phyloP scores from a whole-genome alignment of 2,888 invertebrate genomes.

The Agonopterix heracliana region DNA sequence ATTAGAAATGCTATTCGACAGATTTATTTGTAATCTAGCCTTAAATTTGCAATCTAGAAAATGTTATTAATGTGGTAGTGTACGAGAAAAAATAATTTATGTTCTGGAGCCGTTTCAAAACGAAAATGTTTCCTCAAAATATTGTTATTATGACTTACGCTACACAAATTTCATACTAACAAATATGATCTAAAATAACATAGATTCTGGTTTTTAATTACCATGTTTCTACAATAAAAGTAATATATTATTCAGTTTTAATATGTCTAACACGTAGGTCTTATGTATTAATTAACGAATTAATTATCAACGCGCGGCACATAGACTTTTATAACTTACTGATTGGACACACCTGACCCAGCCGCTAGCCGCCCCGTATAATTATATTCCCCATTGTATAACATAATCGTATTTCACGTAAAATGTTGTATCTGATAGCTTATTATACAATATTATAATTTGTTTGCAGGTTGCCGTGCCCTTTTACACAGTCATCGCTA shows the following conservation, averaged over 20 bases:
- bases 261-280: neutral
- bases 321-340: constrained; percentile 26
- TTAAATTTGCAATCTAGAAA: too few relatives aligned
- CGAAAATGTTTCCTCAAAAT: too few relatives aligned
- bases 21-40: neutral
- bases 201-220: too few relatives aligned
- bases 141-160: too few relatives aligned
- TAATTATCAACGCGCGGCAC: constrained; percentile 3
- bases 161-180: too few relatives aligned
- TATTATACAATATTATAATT: constrained; percentile 26
- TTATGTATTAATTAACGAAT: constrained; percentile 4
- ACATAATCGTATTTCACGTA: constrained; percentile 18
- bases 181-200: too few relatives aligned
- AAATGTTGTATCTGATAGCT: constrained; percentile 11
- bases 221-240: too few relatives aligned
- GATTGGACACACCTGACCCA: constrained; percentile 34
- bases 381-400: constrained; percentile 23
- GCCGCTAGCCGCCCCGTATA: constrained; percentile 8
- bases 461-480: constrained; percentile 85
- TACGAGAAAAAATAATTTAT: too few relatives aligned
- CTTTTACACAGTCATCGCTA: constrained; percentile 86
- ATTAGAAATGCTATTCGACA: neutral
- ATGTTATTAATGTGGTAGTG: too few relatives aligned
- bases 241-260: too few relatives aligned
- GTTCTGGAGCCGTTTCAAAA: too few relatives aligned